Evolutionary conservation across 2,888 invertebrate genomes (phyloP), one percentile per base, ranked within the genome.

Genomic region (Ischnura elegans): DNA sequence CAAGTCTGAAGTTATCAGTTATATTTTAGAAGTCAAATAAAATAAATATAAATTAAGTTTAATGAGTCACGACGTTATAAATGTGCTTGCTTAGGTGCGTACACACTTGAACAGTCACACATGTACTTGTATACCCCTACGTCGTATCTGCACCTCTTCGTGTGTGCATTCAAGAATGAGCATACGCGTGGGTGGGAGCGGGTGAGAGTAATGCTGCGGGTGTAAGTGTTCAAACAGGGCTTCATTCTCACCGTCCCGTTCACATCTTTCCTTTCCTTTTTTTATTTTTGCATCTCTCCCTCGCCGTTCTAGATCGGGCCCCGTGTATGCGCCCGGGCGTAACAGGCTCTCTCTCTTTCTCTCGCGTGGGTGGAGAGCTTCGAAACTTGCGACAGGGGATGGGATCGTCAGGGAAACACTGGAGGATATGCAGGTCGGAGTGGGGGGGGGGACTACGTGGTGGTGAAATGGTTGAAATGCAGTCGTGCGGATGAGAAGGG

Each of bases 151-250:
- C n/a, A n/a, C n/a, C n/a, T n/a, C n/a, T n/a, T n/a, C n/a, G n/a
- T n/a, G n/a, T n/a, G n/a, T n/a, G n/a, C n/a, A n/a, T n/a, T n/a
- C n/a, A n/a, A n/a, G n/a, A n/a, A n/a, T n/a, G n/a, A n/a, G n/a
- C n/a, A n/a, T n/a, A 61, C n/a, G n/a, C n/a, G n/a, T 25, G n/a
- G 6, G 61, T 1, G n/a, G 4, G 4, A n/a, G n/a, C 2, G n/a
- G n/a, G 61, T n/a, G n/a, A 3, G 61, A 8, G 61, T 61, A n/a
- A n/a, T 51, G 61, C 61, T 25, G 61, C n/a, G n/a, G n/a, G n/a
- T 51, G 87, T 51, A 13, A 87, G 87, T 61, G 87, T 42, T 55
- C 87, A 87, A 87, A 87, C 87, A 87, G 29, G 13, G 29, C 29
- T 36, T 87, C 87, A 55, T 87, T 87, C 55, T 55, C 47, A 42